Percentiles rank a stretch among this genome's conserved stretches.
Evolutionary conservation across 2,113 vertebrate genomes (phyloP).

Genomic region (Bufo bufo): DNA sequence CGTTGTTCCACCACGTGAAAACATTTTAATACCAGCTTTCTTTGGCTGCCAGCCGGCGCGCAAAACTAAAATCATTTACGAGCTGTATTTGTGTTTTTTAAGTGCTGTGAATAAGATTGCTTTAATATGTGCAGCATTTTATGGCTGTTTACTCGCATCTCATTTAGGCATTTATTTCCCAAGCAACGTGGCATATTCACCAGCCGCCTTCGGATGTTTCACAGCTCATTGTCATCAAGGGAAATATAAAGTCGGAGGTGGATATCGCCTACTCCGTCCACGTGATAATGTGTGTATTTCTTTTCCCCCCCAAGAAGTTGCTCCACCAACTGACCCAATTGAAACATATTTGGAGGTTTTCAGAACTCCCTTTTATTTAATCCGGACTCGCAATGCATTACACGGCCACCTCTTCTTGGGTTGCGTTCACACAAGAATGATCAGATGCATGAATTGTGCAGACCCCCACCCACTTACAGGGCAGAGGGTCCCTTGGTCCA

Average conservation of each 20-base stretch:
- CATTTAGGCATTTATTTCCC: background rate
- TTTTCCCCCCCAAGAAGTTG: background rate
- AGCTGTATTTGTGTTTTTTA: background rate
- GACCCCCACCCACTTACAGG: too few relatives aligned
- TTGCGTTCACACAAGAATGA: too few relatives aligned
- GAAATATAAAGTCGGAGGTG: background rate
- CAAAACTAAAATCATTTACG: background rate
- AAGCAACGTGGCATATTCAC: background rate
- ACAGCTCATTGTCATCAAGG: background rate
- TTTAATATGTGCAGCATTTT: constrained; percentile 17
- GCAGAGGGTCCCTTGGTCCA: too few relatives aligned
- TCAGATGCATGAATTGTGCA: too few relatives aligned
- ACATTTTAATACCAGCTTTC: constrained; percentile 11
- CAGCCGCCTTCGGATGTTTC: background rate
- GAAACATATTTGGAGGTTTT: background rate
- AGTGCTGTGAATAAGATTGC: background rate
- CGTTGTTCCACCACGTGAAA: background rate
- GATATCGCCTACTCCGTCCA: background rate
- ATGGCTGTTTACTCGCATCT: constrained; percentile 1
- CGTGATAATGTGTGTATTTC: background rate
- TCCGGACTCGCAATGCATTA: background rate
- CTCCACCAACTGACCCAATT: too few relatives aligned
- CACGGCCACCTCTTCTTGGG: background rate
- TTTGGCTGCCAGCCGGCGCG: constrained; percentile 20
- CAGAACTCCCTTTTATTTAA: background rate